Evolutionary conservation across 1,140 invertebrate genomes (phyloP), one percentile per base, ranked within the genome.

Genomic region (Atta cephalotes): DNA sequence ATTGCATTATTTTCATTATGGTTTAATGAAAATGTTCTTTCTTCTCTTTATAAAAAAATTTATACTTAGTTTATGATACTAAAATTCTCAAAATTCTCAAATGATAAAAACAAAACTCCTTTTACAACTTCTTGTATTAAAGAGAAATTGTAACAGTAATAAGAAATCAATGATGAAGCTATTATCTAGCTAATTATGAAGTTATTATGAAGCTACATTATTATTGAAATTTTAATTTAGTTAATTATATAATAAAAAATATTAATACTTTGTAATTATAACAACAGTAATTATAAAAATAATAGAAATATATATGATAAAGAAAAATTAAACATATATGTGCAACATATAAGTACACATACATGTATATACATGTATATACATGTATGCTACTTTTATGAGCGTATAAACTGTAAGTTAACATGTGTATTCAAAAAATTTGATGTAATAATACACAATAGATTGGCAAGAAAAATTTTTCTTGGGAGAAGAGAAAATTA

Each of bases 1-100:
- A 51, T 56, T 70, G 25, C 25, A 21, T 79, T n/a, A 45, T 68
- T 25, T 21, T 79, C 39, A 49, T 79, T 80, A 80, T 45, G 49
- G 28, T 49, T 81, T 71, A 70, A 39, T 70, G 16, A 70, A 81
- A 70, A 45, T 28, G 16, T 45, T 45, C 45, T 58, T 71, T 16
- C 25, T 9, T 35, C 10, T 45, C 21, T 6, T 58, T 58, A 58
- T 58, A 71, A 18, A 28, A 21, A 58, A 81, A 39, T 9, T 16
- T 14, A 31, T 71, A 58, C 21, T 28, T 45, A 21, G 9, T 58
- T 7, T n/a, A 80, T 25, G 31, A 71, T 14, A 81, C 71, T 71
- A 21, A 35, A 56, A 45, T 58, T 25, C 10, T 71, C 16, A 21
- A 35, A 56, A 45, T 58, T 25, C 10, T 71, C 16, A 58, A 71